phyloP scores from a whole-genome alignment of 2,113 vertebrate genomes.

The Carassius auratus region DNA sequence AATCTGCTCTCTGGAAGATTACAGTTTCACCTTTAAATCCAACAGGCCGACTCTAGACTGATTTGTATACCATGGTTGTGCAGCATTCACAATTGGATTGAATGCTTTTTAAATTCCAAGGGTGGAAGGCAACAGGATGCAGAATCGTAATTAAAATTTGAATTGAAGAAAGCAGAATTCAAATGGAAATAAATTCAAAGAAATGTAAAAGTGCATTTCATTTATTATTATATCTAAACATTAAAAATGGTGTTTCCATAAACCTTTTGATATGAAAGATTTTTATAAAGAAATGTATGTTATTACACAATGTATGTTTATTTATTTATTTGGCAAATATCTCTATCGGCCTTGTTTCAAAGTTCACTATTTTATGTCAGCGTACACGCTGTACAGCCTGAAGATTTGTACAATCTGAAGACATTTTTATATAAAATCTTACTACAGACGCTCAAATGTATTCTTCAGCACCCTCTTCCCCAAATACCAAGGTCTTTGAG shows the following conservation, averaged over 20 bases:
- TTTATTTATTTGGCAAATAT: no score
- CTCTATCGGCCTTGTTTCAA: no score
- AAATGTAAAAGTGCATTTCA: not conserved
- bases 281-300: not conserved
- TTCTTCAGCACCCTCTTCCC: constrained; percentile 24
- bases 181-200: not conserved
- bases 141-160: not conserved
- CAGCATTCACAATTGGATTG: not conserved
- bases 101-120: not conserved
- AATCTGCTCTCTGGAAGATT: constrained; percentile 6
- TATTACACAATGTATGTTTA: no score
- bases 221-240: not conserved
- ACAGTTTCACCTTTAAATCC: constrained; percentile 5
- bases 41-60: not conserved
- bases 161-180: not conserved
- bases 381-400: not conserved
- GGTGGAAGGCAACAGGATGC: not conserved
- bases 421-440: not conserved
- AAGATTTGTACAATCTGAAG: not conserved
- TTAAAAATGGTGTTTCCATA: not conserved
- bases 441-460: not conserved
- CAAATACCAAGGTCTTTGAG: constrained; percentile 39
- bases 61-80: not conserved
- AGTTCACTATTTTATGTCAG: not conserved
- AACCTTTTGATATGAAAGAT: not conserved